Percentiles rank a stretch among this genome's conserved stretches.
These are phyloP conservation scores for Neosilurus mollespiculum DNA, from an alignment of 2,797 vertebrate species.

Conservation along the genomic window DNA sequence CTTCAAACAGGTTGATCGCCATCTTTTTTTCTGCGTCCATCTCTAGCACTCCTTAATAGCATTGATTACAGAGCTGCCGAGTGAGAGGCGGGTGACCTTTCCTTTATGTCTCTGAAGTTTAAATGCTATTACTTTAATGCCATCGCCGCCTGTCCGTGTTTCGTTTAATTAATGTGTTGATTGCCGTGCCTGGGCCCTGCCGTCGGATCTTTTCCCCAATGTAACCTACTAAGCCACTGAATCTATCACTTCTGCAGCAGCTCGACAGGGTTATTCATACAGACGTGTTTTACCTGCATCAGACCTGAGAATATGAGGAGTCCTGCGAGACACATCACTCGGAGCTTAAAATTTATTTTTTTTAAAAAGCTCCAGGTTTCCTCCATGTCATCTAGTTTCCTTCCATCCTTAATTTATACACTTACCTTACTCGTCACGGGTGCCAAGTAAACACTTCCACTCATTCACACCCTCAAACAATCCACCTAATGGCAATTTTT, in stretches of 20 bases:
- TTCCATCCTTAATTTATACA: too few relatives aligned
- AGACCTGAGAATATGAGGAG: background rate
- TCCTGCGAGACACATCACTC: background rate
- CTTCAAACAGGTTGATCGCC: background rate
- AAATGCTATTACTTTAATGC: conserved; percentile 67
- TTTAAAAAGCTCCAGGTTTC: background rate
- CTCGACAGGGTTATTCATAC: background rate
- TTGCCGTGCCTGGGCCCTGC: conserved; percentile 39
- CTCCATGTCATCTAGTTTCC: background rate
- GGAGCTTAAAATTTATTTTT: too few relatives aligned
- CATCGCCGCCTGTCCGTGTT: conserved; percentile 57
- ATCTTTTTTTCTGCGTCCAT: background rate
- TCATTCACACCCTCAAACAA: background rate
- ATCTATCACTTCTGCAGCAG: background rate
- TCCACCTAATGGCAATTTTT: background rate
- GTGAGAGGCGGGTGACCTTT: conserved; percentile 66
- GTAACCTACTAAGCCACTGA: conserved; percentile 6
- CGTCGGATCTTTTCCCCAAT: conserved; percentile 22
- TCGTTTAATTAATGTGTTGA: conserved; percentile 64
- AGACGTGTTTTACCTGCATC: background rate
- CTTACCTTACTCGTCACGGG: too few relatives aligned
- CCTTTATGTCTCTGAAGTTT: conserved; percentile 53
- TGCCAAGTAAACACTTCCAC: too few relatives aligned
- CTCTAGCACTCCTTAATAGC: conserved; percentile 49
- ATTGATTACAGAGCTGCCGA: conserved; percentile 60